A percentile compares a stretch with the other conserved stretches of the same genome.
phyloP scores from a whole-genome alignment of 2,888 invertebrate species.

The Agrilus biguttatus region DNA sequence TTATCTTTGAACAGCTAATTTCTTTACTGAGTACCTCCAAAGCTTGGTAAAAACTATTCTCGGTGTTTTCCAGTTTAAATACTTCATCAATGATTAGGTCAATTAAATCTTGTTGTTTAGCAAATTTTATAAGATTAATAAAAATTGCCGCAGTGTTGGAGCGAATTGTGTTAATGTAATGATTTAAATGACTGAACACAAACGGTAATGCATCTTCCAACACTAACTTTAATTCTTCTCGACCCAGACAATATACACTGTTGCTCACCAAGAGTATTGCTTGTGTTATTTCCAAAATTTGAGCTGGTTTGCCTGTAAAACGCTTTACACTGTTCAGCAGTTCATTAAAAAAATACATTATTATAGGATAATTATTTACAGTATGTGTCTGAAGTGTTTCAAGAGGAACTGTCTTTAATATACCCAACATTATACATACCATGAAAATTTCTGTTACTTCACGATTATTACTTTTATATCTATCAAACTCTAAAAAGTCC shows the following conservation, averaged over 20 bases:
- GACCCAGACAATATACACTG: constrained; percentile 15
- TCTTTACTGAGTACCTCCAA: no score
- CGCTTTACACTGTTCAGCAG: constrained; percentile 22
- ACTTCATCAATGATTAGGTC: no score
- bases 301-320: constrained; percentile 19
- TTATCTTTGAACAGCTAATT: no score
- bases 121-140: constrained; percentile 30
- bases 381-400: constrained; percentile 12
- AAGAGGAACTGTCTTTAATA: constrained; percentile 15
- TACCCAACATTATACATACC: constrained; percentile 18
- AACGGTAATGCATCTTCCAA: constrained; percentile 30
- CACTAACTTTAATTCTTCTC: constrained; percentile 17
- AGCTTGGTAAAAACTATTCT: no score
- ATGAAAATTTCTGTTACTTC: constrained; percentile 7
- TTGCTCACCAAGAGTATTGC: constrained; percentile 18
- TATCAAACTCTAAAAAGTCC: neutral
- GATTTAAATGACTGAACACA: constrained; percentile 45
- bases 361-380: constrained; percentile 14
- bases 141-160: constrained; percentile 39
- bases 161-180: constrained; percentile 49
- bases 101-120: constrained; percentile 14
- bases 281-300: constrained; percentile 22
- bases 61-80: no score
- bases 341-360: constrained; percentile 20
- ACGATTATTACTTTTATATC: neutral